These are phyloP conservation scores for Ciconia maguari DNA, from an alignment of 2,113 vertebrate genomes.

Conservation along the genomic window DNA sequence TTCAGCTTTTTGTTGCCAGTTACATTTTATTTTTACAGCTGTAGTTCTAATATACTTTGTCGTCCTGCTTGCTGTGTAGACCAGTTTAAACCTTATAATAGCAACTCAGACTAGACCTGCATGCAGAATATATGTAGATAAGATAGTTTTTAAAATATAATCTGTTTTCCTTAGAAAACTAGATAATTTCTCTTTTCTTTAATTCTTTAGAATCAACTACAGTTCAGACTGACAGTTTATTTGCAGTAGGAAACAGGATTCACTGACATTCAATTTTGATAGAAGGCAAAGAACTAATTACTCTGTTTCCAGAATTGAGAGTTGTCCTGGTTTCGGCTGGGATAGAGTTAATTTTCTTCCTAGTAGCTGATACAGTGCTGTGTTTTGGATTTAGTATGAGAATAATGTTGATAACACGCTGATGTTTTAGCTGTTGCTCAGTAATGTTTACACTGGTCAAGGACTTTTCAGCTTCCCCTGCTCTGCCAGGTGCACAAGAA, in stretches of 20 bases:
- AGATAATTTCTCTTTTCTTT: neutral
- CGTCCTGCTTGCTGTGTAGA: neutral
- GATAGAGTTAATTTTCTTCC: too few relatives aligned
- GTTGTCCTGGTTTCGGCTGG: too few relatives aligned
- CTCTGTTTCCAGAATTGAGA: neutral
- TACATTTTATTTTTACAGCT: neutral
- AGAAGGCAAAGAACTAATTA: neutral
- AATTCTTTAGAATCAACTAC: neutral
- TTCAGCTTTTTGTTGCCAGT: neutral
- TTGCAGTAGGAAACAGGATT: neutral
- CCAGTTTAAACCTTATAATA: neutral
- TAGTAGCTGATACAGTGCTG: too few relatives aligned
- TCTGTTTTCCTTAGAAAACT: neutral
- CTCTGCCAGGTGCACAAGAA: too few relatives aligned
- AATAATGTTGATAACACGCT: too few relatives aligned
- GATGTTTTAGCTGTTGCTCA: too few relatives aligned
- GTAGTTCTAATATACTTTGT: neutral
- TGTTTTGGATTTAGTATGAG: too few relatives aligned
- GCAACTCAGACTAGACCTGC: neutral
- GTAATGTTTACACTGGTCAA: too few relatives aligned
- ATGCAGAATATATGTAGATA: neutral
- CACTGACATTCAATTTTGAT: neutral
- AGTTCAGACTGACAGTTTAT: neutral
- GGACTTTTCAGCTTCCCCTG: too few relatives aligned
- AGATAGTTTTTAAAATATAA: neutral